Evolutionary conservation across 2,797 vertebrate genomes (phyloP).

Genomic region (Artibeus lituratus): DNA sequence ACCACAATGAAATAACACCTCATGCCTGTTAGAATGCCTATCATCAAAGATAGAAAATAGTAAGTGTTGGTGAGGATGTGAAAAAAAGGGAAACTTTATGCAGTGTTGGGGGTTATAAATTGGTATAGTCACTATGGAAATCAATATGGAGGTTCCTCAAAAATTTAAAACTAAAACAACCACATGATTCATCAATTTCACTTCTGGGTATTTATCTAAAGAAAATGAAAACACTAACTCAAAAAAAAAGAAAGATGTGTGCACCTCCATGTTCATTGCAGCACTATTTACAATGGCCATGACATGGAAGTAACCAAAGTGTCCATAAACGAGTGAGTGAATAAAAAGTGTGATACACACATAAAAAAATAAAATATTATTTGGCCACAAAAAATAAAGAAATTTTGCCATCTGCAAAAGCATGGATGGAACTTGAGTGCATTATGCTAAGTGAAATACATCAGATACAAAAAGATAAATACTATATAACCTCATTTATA

Average conservation of each 20-base stretch:
- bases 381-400: not conserved
- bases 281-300: not conserved
- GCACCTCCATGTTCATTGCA: not conserved
- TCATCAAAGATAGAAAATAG: not conserved
- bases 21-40: not conserved
- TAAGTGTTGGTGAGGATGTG: not conserved
- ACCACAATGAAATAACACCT: not conserved
- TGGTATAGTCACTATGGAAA: not conserved
- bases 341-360: not conserved
- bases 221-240: not conserved
- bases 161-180: not conserved
- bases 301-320: not conserved
- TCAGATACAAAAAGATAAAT: not conserved
- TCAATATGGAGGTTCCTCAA: not conserved
- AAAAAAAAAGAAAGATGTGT: not conserved
- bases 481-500: not conserved
- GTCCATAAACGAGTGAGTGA: not conserved
- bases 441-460: not conserved
- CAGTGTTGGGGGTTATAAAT: not conserved
- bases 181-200: not conserved
- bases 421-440: not conserved
- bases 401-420: not conserved
- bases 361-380: not conserved
- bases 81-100: not conserved
- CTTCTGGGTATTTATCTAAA: not conserved